Evolutionary conservation across 2,113 vertebrate species (phyloP).

Genomic region (Sterrhoptilus dennistouni): DNA sequence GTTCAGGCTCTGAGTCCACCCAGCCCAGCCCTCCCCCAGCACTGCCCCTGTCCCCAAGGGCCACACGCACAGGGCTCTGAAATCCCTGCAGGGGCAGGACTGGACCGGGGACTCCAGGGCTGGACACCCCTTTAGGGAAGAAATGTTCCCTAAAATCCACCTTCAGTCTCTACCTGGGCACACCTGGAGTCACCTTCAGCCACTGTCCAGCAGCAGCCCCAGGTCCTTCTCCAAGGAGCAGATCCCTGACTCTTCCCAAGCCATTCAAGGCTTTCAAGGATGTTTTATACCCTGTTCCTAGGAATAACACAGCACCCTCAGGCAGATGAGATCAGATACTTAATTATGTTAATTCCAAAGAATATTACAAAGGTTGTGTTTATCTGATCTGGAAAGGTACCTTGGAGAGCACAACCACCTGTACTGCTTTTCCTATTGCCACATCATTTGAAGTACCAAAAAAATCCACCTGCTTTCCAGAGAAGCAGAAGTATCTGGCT

Average conservation of each 20-base stretch:
- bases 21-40: background rate
- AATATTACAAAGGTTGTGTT: background rate
- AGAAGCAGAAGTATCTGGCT: background rate
- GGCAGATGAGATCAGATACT: background rate
- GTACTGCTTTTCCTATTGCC: background rate
- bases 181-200: background rate
- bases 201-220: fast-evolving
- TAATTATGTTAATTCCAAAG: background rate
- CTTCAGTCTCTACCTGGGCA: background rate
- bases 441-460: background rate
- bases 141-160: fast-evolving
- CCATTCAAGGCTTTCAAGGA: fast-evolving
- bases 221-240: background rate
- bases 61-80: fast-evolving
- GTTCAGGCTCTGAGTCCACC: background rate
- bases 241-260: background rate
- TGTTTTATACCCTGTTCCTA: fast-evolving
- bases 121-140: background rate
- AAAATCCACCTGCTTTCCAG: background rate
- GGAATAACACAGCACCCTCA: fast-evolving
- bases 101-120: background rate
- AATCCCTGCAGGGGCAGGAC: background rate
- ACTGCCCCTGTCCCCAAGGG: background rate
- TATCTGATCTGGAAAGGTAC: background rate
- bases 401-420: background rate